Conservation (phyloP, 1,140 invertebrate genomes). For the Drosophila chauvacae region DNA sequence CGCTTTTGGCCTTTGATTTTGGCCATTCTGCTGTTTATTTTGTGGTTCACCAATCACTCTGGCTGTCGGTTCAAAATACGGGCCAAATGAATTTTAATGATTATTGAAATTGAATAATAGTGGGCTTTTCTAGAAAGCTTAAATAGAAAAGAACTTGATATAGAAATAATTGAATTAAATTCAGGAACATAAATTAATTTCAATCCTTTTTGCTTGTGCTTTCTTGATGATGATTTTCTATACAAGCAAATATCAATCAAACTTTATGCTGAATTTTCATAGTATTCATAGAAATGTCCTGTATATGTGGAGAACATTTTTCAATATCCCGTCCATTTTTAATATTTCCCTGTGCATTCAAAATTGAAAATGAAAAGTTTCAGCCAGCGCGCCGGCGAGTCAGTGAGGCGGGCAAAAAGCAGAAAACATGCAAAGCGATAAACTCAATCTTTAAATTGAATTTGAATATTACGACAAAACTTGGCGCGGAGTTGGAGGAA, state of each 20-base stretch:
- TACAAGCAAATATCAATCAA: background rate
- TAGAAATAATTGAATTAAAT: background rate
- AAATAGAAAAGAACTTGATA: background rate
- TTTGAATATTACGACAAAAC: slow-evolving; percentile 72
- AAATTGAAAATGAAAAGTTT: slow-evolving; percentile 46
- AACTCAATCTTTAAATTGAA: slow-evolving; percentile 82
- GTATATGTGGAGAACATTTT: background rate
- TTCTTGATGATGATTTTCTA: background rate
- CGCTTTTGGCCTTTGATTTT: slow-evolving; percentile 58
- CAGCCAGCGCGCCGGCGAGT: background rate
- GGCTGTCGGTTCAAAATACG: slow-evolving; percentile 1
- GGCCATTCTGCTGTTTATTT: slow-evolving; percentile 62
- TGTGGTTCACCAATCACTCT: slow-evolving; percentile 38
- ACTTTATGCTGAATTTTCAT: background rate
- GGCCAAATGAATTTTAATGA: slow-evolving; percentile 38
- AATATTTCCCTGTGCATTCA: background rate
- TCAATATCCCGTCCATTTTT: slow-evolving; percentile 6
- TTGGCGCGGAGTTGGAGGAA: slow-evolving; percentile 3
- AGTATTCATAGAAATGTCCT: slow-evolving; percentile 1
- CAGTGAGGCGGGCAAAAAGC: slow-evolving; percentile 62
- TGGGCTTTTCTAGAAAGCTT: background rate
- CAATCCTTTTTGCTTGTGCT: background rate
- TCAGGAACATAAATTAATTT: background rate
- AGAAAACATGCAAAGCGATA: slow-evolving; percentile 72
- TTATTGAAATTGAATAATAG: slow-evolving; percentile 47